These are phyloP conservation scores for Rhinolophus sinicus DNA, from an alignment of 2,113 vertebrate genomes.

Conservation along the genomic window DNA sequence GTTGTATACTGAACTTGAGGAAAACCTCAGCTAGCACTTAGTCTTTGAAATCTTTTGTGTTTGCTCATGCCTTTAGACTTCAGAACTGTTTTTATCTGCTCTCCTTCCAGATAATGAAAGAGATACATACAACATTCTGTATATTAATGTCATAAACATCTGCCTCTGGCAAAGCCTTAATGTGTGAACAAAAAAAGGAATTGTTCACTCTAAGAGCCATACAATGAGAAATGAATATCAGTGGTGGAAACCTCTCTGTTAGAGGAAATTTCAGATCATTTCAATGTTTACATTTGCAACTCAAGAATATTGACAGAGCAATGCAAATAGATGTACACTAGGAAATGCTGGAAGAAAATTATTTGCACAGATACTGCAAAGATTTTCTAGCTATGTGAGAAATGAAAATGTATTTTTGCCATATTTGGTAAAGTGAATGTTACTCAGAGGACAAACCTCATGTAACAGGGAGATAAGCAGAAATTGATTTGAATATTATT, in stretches of 20 bases:
- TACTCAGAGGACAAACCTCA: conserved; percentile 73
- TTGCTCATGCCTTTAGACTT: conserved; percentile 65
- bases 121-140: conserved; percentile 62
- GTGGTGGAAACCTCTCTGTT: conserved; percentile 56
- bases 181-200: conserved; percentile 61
- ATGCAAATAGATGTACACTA: conserved; percentile 57
- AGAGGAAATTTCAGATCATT: conserved; percentile 72
- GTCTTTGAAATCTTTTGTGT: conserved; percentile 71
- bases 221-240: conserved; percentile 44
- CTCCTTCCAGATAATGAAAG: conserved; percentile 76
- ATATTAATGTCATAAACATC: conserved; percentile 68
- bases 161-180: conserved; percentile 66
- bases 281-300: conserved; percentile 77
- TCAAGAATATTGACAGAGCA: conserved; percentile 75
- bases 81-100: conserved; percentile 73
- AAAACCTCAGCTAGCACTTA: conserved; percentile 23
- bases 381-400: conserved; percentile 63
- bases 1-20: conserved; percentile 14
- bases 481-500: conserved; percentile 81
- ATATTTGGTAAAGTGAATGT: conserved; percentile 74
- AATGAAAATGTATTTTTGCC: conserved; percentile 58
- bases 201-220: conserved; percentile 56
- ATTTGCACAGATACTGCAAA: conserved; percentile 62
- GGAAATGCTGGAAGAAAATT: neutral
- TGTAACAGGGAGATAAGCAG: conserved; percentile 82